These are phyloP conservation scores for Xenopus petersii DNA, from an alignment of 2,797 vertebrate genomes.

Conservation along the genomic window DNA sequence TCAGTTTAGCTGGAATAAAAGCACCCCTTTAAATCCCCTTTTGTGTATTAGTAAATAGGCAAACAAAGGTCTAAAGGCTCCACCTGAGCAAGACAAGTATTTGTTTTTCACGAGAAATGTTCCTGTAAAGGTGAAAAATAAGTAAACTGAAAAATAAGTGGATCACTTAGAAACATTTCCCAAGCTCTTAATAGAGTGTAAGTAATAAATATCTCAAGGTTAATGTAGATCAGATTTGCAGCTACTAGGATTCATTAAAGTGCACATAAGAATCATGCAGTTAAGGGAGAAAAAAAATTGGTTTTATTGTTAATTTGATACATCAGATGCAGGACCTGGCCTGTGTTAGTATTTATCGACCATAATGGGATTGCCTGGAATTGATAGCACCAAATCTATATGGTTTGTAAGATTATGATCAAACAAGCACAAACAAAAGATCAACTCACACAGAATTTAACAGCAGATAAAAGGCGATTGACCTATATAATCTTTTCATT, in stretches of 20 bases:
- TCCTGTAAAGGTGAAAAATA: background rate
- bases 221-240: background rate
- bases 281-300: background rate
- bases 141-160: no score
- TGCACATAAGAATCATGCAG: background rate
- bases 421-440: slow-evolving; percentile 4
- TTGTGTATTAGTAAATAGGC: no score
- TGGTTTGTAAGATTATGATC: background rate
- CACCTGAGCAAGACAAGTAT: no score
- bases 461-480: background rate
- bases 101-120: no score
- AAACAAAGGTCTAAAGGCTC: no score
- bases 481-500: background rate
- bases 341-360: slow-evolving; percentile 2
- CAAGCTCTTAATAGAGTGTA: background rate
- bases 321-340: background rate
- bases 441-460: background rate
- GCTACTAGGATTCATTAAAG: background rate
- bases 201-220: background rate
- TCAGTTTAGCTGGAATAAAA: no score
- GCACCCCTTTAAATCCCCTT: no score
- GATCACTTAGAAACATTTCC: no score
- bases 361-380: slow-evolving; percentile 3
- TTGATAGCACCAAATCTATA: slow-evolving; percentile 1
- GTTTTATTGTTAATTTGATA: slow-evolving; percentile 2